phyloP scores from a whole-genome alignment of 2,113 vertebrate species.

The Stegastes partitus region DNA sequence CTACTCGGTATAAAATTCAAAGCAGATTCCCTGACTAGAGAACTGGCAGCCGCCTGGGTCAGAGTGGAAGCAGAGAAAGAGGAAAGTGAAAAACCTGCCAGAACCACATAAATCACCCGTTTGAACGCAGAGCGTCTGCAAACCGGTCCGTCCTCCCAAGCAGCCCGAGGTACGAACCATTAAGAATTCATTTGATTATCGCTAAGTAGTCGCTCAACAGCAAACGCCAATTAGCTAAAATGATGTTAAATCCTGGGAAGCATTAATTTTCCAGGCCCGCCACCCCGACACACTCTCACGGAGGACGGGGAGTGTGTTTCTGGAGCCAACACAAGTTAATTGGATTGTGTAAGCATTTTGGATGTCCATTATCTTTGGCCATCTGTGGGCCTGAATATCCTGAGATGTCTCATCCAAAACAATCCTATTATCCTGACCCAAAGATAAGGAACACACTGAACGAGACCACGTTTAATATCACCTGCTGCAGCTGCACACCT shows the following conservation, averaged over 20 bases:
- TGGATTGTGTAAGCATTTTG: slow-evolving; percentile 66
- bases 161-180: slow-evolving; percentile 25
- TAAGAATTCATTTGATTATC: slow-evolving; percentile 58
- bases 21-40: slow-evolving; percentile 25
- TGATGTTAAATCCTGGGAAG: slow-evolving; percentile 58
- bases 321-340: slow-evolving; percentile 52
- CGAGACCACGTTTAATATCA: slow-evolving; percentile 7
- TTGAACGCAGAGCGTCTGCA: slow-evolving; percentile 9
- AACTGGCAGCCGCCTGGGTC: slow-evolving; percentile 33
- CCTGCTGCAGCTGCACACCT: slow-evolving; percentile 10
- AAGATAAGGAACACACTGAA: slow-evolving; percentile 42
- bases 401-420: slow-evolving; percentile 53
- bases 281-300: slow-evolving; percentile 3
- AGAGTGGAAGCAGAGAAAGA: slow-evolving; percentile 22
- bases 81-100: slow-evolving; percentile 33
- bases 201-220: slow-evolving; percentile 47
- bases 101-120: slow-evolving; percentile 26
- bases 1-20: slow-evolving; percentile 34
- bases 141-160: slow-evolving; percentile 16
- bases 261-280: slow-evolving; percentile 39
- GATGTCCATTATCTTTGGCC: slow-evolving; percentile 51
- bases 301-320: slow-evolving; percentile 13
- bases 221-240: slow-evolving; percentile 58
- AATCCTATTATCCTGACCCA: slow-evolving; percentile 56
- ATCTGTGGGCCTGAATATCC: slow-evolving; percentile 54